Base-by-base conservation (phyloP, 1,140 invertebrate genomes). In the Drosophila repletoides region DNA sequence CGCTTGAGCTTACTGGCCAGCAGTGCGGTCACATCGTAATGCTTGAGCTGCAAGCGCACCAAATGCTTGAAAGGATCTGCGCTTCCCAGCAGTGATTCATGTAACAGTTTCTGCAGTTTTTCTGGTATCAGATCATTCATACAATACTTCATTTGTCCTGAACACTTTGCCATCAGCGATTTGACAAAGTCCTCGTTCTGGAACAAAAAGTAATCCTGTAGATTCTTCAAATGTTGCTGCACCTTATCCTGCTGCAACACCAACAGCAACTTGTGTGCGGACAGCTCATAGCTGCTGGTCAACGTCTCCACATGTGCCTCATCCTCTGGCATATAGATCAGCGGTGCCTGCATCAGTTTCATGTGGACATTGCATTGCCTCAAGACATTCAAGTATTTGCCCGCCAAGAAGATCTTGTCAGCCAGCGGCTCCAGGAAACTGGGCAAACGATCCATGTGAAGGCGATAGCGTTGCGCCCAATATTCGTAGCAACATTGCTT, bases 331-430 rank as follows among this genome's bases (percentile, higher is more conserved):
- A 9, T 29, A 31, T 72, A 86, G 5, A 3, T 41, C 0, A 86
- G 60, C 5, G 65, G 41, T 1, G 24, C 9, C 55, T 87, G 72
- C 52, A 76, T 53, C 26, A 86, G 38, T 5, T 46, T 55, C 41
- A 86, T 21, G 0, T 48, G 29, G 1, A 80, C 64, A 5, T 86
- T 79, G 48, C 80, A 86, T 19, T 86, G 81, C 0, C 76, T 64
- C 43, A 86, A 28, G 2, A 86, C 71, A 24, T 86, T 86, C 0
- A 86, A 41, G 19, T 87, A 86, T 26, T 86, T 86, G 0, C 80
- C 80, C 2, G 81, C 75, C 6, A 69, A 52, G 2, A 76, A 64
- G 3, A 86, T 75, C 1, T 29, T 9, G 4, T 72, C 41, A 0
- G 29, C 24, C 3, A 45, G 38, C 3, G 41, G 33, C 3, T 40